phyloP scores from a whole-genome alignment of 2,113 vertebrate genomes.

The Suricata suricatta region DNA sequence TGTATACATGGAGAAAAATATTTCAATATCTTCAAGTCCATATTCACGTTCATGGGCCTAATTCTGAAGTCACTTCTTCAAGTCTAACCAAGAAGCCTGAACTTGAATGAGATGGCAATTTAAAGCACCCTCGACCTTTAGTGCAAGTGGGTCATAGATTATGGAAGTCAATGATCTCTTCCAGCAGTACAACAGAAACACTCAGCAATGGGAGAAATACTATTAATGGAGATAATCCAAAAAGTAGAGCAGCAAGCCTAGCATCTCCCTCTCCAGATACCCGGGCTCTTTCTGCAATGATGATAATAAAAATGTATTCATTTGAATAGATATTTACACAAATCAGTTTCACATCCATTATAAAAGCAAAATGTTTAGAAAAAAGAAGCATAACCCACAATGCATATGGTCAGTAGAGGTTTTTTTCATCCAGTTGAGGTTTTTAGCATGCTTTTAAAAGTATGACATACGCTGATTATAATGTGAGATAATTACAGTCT shows the following conservation, averaged over 20 bases:
- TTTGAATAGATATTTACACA: conserved; percentile 37
- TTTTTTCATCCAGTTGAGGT: neutral
- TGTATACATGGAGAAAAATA: neutral
- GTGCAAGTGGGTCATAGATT: conserved; percentile 41
- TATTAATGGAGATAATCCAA: conserved; percentile 43
- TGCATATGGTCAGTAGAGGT: neutral
- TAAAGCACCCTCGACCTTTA: conserved; percentile 42
- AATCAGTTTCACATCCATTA: conserved; percentile 21
- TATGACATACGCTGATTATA: conserved; percentile 49
- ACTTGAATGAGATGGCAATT: conserved; percentile 54
- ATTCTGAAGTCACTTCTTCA: conserved; percentile 24
- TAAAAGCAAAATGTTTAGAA: conserved; percentile 12
- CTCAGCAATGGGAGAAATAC: conserved; percentile 39
- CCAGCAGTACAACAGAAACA: conserved; percentile 31
- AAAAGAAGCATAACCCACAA: conserved; percentile 26
- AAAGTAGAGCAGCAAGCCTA: conserved; percentile 46
- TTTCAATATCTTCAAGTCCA: conserved; percentile 29
- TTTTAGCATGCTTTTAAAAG: conserved; percentile 47
- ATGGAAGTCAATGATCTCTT: conserved; percentile 19
- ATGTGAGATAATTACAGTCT: conserved; percentile 54
- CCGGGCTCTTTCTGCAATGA: conserved; percentile 39
- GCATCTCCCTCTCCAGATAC: neutral
- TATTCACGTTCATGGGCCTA: conserved; percentile 36
- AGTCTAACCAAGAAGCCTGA: conserved; percentile 44
- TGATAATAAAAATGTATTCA: conserved; percentile 44